phyloP scores from a whole-genome alignment of 1,140 invertebrate genomes.

The Leptinotarsa texana region DNA sequence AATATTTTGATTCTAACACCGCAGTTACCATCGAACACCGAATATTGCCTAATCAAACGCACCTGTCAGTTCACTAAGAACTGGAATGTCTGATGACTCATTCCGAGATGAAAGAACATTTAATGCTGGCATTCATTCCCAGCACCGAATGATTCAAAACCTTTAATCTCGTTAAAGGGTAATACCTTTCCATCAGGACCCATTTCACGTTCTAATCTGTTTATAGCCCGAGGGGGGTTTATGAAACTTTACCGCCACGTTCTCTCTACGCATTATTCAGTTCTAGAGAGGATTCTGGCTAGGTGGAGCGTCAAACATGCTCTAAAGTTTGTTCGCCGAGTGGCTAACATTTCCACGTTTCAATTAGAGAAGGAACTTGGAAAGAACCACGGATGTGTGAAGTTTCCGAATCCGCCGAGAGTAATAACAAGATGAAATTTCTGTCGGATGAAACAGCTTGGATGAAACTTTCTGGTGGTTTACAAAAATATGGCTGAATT shows the following conservation, averaged over 20 bases:
- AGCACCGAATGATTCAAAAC: slow-evolving; percentile 37
- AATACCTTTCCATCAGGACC: slow-evolving; percentile 48
- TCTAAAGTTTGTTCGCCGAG: slow-evolving; percentile 36
- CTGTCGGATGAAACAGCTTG: no score
- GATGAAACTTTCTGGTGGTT: no score
- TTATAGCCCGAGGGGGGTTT: slow-evolving; percentile 38
- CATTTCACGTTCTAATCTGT: slow-evolving; percentile 44
- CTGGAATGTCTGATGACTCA: not conserved
- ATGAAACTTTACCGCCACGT: slow-evolving; percentile 32
- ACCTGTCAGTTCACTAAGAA: not conserved
- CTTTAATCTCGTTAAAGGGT: slow-evolving; percentile 49
- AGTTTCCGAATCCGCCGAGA: slow-evolving; percentile 20
- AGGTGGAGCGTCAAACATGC: slow-evolving; percentile 43
- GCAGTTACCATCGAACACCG: no score
- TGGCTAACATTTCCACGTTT: slow-evolving; percentile 37
- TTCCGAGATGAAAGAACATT: slow-evolving; percentile 4
- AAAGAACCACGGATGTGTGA: slow-evolving; percentile 32
- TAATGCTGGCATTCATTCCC: slow-evolving; percentile 26
- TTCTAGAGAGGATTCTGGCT: slow-evolving; percentile 39
- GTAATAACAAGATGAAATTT: no score
- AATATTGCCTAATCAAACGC: not conserved
- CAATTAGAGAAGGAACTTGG: slow-evolving; percentile 32
- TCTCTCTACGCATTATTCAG: slow-evolving; percentile 26
- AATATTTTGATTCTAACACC: no score
- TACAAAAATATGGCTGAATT: no score